A percentile compares a stretch with the other conserved stretches of the same genome.
These are phyloP conservation scores for Amorpha juglandis DNA, from an alignment of 2,888 invertebrate genomes.

Conservation along the genomic window DNA sequence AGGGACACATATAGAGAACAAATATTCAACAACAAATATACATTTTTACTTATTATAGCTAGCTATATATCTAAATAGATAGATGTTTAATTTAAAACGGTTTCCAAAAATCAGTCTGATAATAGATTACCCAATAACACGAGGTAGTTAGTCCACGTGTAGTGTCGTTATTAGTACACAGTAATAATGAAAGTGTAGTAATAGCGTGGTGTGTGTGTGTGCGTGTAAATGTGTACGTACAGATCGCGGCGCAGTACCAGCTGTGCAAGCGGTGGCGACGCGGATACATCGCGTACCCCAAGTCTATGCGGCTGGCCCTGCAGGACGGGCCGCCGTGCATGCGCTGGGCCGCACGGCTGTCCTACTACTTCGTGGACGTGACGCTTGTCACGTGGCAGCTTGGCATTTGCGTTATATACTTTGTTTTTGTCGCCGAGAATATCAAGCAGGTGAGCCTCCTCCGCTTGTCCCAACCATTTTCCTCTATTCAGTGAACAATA, in stretches of 20 bases:
- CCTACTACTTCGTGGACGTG: constrained; percentile 82
- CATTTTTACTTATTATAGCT: no score
- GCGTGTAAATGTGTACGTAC: constrained; percentile 9
- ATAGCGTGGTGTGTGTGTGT: not conserved
- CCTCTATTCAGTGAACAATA: not conserved
- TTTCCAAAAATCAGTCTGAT: no score
- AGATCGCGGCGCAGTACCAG: constrained; percentile 85
- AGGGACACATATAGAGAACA: no score
- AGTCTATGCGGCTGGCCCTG: constrained; percentile 89
- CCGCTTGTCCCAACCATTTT: not conserved
- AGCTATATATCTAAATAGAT: no score
- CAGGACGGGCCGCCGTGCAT: constrained; percentile 85
- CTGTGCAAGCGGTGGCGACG: constrained; percentile 75
- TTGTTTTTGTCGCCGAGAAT: constrained; percentile 90
- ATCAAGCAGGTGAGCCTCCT: constrained; percentile 80
- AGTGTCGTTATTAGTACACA: no score
- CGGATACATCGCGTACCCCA: constrained; percentile 90
- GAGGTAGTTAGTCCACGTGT: no score
- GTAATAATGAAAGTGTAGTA: not conserved
- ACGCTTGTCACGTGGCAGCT: constrained; percentile 91
- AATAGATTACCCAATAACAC: no score
- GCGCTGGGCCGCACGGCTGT: constrained; percentile 75
- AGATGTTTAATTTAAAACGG: no score
- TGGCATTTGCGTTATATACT: constrained; percentile 95
- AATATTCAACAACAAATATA: no score